Evolutionary conservation across 2,113 vertebrate genomes (phyloP).

Genomic region (Numenius arquata): DNA sequence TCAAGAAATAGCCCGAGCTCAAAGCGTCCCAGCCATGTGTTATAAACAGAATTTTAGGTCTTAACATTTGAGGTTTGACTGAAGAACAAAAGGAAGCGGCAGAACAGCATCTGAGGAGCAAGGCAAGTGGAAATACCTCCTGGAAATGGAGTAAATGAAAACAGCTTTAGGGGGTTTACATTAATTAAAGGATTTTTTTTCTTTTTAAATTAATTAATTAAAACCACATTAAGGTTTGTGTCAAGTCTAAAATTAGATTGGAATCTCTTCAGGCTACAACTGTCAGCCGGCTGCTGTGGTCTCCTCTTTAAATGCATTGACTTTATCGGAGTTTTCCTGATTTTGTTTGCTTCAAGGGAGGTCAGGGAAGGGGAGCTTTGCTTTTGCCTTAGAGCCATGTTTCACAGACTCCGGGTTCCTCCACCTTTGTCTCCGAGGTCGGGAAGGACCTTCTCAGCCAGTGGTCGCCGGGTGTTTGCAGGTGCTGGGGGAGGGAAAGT

Average conservation of each 20-base stretch:
- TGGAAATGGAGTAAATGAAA: background rate
- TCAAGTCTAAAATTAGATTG: slow-evolving; percentile 27
- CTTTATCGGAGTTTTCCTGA: background rate
- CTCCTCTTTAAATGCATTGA: slow-evolving; percentile 10
- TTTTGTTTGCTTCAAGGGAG: background rate
- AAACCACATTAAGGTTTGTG: slow-evolving; percentile 16
- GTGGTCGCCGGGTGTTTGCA: rapidly evolving
- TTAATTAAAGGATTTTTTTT: slow-evolving; percentile 11
- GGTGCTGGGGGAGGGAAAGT: background rate
- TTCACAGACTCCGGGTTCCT: background rate
- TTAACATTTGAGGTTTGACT: background rate
- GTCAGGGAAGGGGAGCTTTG: background rate
- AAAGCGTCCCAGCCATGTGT: background rate
- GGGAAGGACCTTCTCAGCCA: background rate
- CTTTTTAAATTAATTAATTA: background rate
- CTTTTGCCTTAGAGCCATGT: background rate
- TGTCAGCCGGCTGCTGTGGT: background rate
- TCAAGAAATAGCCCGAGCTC: background rate
- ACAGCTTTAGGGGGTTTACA: background rate
- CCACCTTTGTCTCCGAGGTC: background rate
- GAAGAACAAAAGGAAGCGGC: background rate
- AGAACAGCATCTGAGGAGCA: background rate
- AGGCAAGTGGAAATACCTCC: background rate
- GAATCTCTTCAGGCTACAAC: slow-evolving; percentile 28
- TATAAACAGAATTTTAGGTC: background rate